Percentiles rank a stretch among this genome's conserved stretches.
These are phyloP conservation scores for Drosophila ficusphila DNA, from an alignment of 1,140 invertebrate species.

Conservation along the genomic window DNA sequence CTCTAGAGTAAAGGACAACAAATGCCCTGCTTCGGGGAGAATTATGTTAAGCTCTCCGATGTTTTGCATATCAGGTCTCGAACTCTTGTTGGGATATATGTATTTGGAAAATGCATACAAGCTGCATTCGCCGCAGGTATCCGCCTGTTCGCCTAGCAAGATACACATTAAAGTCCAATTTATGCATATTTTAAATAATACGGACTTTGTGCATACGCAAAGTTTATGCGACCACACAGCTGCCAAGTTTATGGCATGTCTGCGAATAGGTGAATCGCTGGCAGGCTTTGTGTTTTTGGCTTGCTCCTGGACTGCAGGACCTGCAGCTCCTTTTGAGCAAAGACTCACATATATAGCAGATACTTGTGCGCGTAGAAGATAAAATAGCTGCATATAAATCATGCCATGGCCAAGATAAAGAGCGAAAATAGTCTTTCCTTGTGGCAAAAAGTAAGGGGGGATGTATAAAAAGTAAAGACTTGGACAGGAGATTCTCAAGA, in stretches of 20 bases:
- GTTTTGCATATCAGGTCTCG: constrained; percentile 25
- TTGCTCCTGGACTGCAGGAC: constrained; percentile 10
- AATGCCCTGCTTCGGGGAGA: neutral
- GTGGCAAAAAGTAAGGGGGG: constrained; percentile 12
- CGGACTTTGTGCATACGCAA: constrained; percentile 52
- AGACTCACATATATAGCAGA: constrained; percentile 50
- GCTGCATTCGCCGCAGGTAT: constrained; percentile 14
- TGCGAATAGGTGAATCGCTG: constrained; percentile 40
- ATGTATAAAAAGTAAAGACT: neutral
- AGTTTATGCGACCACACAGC: constrained; percentile 46
- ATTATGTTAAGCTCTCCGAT: constrained; percentile 19
- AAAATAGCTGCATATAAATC: constrained; percentile 77
- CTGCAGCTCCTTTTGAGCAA: constrained; percentile 8
- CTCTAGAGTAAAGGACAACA: constrained; percentile 6
- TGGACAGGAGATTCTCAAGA: neutral
- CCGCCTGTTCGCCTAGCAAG: constrained; percentile 3
- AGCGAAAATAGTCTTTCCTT: constrained; percentile 59
- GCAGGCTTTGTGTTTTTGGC: constrained; percentile 47
- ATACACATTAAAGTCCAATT: constrained; percentile 63
- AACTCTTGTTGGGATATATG: constrained; percentile 3
- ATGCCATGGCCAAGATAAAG: constrained; percentile 75
- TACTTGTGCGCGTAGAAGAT: constrained; percentile 54
- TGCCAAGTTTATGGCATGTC: constrained; percentile 15
- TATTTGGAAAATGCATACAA: constrained; percentile 28
- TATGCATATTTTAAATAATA: constrained; percentile 76